Conservation (phyloP, 1,140 invertebrate genomes). For the Gonatopus flavifemur region DNA sequence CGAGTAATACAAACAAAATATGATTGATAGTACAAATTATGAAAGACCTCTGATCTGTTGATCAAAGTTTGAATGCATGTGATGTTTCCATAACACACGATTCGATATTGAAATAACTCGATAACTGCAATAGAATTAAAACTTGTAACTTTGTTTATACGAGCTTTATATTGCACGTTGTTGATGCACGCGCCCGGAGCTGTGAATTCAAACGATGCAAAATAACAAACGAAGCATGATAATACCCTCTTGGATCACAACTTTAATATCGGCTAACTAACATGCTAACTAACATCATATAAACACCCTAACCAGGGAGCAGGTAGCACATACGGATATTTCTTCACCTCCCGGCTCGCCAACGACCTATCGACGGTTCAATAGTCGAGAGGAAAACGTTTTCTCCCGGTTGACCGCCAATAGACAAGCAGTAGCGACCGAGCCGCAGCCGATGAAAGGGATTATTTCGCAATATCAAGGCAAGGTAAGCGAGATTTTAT, state of each 20-base stretch:
- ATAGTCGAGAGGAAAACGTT: constrained; percentile 74
- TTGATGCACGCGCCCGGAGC: too few species aligned
- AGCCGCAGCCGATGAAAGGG: constrained; percentile 64
- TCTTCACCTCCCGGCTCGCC: constrained; percentile 69
- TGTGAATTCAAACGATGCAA: too few species aligned
- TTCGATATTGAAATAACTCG: too few species aligned
- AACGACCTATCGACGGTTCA: constrained; percentile 63
- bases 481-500: constrained; percentile 56
- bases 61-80: too few species aligned
- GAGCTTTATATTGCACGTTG: too few species aligned
- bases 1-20: constrained; percentile 6
- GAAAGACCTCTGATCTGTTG: too few species aligned
- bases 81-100: too few species aligned
- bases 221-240: constrained; percentile 6
- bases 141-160: too few species aligned
- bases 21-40: too few species aligned
- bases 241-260: constrained; percentile 18
- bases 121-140: too few species aligned
- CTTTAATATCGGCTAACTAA: constrained; percentile 41
- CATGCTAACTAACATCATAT: constrained; percentile 55
- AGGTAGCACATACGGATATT: constrained; percentile 58
- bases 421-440: constrained; percentile 53
- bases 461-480: constrained; percentile 67
- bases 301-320: constrained; percentile 58
- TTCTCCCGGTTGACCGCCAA: constrained; percentile 77